A percentile compares a stretch with the other conserved stretches of the same genome.
Conservation (phyloP, 2,797 vertebrate genomes). For the Chromobotia macracanthus region DNA sequence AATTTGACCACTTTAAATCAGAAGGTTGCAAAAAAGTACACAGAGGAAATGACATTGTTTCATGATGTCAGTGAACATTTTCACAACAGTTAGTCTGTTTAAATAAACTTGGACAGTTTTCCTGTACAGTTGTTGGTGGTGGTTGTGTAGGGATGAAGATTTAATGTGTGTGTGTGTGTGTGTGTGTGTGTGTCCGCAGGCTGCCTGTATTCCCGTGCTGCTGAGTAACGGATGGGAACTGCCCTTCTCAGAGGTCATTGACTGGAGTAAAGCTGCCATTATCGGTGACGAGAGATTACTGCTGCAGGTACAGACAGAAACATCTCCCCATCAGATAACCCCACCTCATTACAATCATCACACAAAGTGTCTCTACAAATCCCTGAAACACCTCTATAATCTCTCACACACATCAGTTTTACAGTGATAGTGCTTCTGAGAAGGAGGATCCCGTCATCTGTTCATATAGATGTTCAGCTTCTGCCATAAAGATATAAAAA, state of each 20-base stretch:
- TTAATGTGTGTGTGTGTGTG: background rate
- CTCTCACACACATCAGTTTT: too few relatives aligned
- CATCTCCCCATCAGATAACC: background rate
- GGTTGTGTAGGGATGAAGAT: background rate
- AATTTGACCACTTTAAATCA: too few relatives aligned
- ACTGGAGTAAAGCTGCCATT: constrained; percentile 83
- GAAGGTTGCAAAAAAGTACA: background rate
- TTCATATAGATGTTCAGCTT: too few relatives aligned
- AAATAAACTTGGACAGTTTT: constrained; percentile 12
- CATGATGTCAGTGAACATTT: constrained; percentile 13
- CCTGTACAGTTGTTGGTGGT: background rate
- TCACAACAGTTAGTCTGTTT: background rate
- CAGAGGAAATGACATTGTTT: background rate
- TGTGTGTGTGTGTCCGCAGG: constrained; percentile 62
- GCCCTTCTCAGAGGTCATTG: constrained; percentile 83
- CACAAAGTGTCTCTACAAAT: too few relatives aligned
- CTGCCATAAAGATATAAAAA: too few relatives aligned
- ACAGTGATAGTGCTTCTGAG: too few relatives aligned
- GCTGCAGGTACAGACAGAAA: constrained; percentile 72
- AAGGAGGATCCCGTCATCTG: too few relatives aligned
- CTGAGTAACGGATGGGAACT: constrained; percentile 84
- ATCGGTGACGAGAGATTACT: constrained; percentile 81
- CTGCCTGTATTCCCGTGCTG: constrained; percentile 81
- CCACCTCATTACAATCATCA: too few relatives aligned
- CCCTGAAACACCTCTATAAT: too few relatives aligned